These are phyloP conservation scores for Tipula lateralis DNA, from an alignment of 2,888 invertebrate species.

Conservation along the genomic window DNA sequence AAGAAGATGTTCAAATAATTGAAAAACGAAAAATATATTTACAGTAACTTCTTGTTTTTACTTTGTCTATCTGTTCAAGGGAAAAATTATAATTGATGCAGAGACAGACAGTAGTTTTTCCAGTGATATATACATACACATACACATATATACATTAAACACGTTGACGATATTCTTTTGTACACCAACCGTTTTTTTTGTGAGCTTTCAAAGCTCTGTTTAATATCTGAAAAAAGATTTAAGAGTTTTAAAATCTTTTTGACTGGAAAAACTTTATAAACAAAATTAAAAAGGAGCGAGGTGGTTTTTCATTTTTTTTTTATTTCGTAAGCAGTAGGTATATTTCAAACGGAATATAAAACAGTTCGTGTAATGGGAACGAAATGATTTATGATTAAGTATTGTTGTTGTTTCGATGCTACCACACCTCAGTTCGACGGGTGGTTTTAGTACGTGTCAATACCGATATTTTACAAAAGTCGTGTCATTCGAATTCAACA, in stretches of 20 bases:
- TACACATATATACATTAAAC: neutral
- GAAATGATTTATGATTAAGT: neutral
- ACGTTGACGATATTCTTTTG: neutral
- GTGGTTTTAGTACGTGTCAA: no score
- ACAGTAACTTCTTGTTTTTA: constrained; percentile 4
- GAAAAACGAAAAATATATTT: neutral
- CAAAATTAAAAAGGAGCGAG: neutral
- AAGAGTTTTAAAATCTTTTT: constrained; percentile 15
- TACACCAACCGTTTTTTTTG: neutral
- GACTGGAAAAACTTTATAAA: neutral
- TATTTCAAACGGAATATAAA: neutral
- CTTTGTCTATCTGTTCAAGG: constrained; percentile 19
- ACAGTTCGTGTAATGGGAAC: neutral
- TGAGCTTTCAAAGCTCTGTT: neutral
- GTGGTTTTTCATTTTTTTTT: neutral
- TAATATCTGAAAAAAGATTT: neutral
- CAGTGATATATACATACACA: neutral
- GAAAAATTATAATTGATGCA: constrained; percentile 11
- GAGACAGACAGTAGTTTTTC: constrained; percentile 6
- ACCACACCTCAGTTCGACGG: neutral
- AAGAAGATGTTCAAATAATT: constrained; percentile 13
- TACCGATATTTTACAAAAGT: no score
- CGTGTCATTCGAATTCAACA: no score
- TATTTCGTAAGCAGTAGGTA: neutral
- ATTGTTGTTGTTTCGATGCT: neutral